Conservation (phyloP, 2,888 invertebrate species). For the Oxystoma pomonae region DNA sequence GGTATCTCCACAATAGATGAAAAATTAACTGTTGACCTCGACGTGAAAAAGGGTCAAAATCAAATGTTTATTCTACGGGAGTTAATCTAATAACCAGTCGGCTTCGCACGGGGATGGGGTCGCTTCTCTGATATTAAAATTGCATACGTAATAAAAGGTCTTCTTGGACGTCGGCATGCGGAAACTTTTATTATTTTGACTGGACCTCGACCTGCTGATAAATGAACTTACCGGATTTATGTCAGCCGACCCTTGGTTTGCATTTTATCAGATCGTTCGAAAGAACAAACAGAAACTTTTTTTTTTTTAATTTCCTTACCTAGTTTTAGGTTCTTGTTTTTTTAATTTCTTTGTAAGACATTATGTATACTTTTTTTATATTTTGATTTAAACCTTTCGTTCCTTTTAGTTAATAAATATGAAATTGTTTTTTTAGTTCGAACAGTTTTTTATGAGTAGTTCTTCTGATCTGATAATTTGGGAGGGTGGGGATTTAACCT, state of each 20-base stretch:
- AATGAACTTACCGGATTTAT: not conserved
- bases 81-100: conserved; percentile 43
- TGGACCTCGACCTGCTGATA: not conserved
- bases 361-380: no score
- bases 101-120: conserved; percentile 32
- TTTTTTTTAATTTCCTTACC: no score
- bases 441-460: no score
- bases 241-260: not conserved
- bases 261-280: not conserved
- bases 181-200: not conserved
- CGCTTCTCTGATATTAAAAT: conserved; percentile 42
- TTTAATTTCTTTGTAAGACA: no score
- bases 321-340: no score
- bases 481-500: no score
- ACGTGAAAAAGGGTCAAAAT: conserved; percentile 40
- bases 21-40: conserved; percentile 42
- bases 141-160: conserved; percentile 38
- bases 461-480: no score
- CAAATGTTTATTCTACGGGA: conserved; percentile 37
- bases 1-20: conserved; percentile 41
- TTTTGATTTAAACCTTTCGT: no score
- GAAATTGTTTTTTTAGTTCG: no score
- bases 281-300: not conserved
- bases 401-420: no score
- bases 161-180: conserved; percentile 29